Evolutionary conservation across 2,113 vertebrate genomes (phyloP).

Genomic region (Siniperca knerii): DNA sequence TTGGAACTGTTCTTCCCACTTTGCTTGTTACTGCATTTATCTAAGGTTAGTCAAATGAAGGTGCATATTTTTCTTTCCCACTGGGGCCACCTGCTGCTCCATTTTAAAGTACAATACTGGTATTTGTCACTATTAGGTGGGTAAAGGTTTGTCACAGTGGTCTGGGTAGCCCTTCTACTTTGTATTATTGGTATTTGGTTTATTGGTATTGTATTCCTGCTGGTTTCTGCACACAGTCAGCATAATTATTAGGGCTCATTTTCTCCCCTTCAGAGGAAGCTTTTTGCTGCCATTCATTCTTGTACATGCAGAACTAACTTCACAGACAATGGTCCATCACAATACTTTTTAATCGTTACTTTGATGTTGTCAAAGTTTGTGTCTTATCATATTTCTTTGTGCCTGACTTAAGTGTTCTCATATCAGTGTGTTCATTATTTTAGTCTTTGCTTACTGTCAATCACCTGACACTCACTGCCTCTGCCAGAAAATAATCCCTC

Average conservation of each 20-base stretch:
- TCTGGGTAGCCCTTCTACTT: not conserved
- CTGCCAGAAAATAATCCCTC: conserved; percentile 7
- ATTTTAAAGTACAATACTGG: not conserved
- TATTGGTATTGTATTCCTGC: not conserved
- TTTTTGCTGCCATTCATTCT: not conserved
- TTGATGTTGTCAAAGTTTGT: not conserved
- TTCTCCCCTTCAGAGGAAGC: not conserved
- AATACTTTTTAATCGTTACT: not conserved
- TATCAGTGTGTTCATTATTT: conserved; percentile 1
- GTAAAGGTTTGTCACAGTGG: not conserved
- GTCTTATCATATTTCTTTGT: conserved; percentile 2
- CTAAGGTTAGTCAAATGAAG: not conserved
- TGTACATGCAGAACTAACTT: not conserved
- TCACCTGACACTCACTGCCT: conserved; percentile 7
- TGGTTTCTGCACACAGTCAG: not conserved
- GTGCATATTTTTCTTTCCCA: not conserved
- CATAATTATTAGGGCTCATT: not conserved
- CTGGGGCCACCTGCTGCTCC: not conserved
- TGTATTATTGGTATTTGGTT: not conserved
- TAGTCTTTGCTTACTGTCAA: conserved; percentile 36
- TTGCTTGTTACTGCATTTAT: not conserved
- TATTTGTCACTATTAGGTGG: not conserved
- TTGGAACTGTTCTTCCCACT: too few species aligned
- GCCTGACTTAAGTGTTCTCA: conserved; percentile 9
- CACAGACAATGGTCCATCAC: not conserved